A percentile compares a stretch with the other conserved stretches of the same genome.
These are phyloP conservation scores for Hydrocynus forskahlii DNA, from an alignment of 2,797 vertebrate species.

Conservation along the genomic window DNA sequence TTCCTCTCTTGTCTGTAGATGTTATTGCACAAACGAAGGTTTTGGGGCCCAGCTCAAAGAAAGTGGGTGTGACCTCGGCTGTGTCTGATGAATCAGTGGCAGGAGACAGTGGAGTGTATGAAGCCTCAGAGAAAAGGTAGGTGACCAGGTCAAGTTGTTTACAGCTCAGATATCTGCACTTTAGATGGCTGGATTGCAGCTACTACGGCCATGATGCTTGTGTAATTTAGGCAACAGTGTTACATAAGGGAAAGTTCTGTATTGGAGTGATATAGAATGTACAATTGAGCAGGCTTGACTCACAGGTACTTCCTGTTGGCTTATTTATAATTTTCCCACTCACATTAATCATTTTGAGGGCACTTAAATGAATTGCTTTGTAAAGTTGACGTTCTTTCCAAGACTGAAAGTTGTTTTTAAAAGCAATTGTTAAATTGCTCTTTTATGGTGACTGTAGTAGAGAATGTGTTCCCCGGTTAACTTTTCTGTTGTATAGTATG, in stretches of 20 bases:
- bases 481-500: background rate
- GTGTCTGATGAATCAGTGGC: slow-evolving; percentile 96
- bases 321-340: background rate
- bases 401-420: too few relatives aligned
- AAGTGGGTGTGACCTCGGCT: slow-evolving; percentile 89
- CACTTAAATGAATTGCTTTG: background rate
- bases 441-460: background rate
- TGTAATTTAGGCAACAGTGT: background rate
- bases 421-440: background rate
- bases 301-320: background rate
- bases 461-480: background rate
- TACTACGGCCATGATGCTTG: background rate
- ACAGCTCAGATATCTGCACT: background rate
- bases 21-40: slow-evolving; percentile 66
- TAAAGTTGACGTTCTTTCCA: too few relatives aligned
- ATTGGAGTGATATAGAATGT: background rate
- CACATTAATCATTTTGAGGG: background rate
- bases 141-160: background rate
- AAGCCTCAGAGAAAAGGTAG: slow-evolving; percentile 89
- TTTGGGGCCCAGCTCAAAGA: slow-evolving; percentile 74
- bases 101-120: slow-evolving; percentile 94
- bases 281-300: background rate
- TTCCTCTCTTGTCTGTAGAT: slow-evolving; percentile 57
- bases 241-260: background rate
- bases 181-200: background rate